Evolutionary conservation across 2,797 vertebrate species (phyloP), one percentile per base, ranked within the genome.

Genomic region (Arrhamphus sclerolepis): DNA sequence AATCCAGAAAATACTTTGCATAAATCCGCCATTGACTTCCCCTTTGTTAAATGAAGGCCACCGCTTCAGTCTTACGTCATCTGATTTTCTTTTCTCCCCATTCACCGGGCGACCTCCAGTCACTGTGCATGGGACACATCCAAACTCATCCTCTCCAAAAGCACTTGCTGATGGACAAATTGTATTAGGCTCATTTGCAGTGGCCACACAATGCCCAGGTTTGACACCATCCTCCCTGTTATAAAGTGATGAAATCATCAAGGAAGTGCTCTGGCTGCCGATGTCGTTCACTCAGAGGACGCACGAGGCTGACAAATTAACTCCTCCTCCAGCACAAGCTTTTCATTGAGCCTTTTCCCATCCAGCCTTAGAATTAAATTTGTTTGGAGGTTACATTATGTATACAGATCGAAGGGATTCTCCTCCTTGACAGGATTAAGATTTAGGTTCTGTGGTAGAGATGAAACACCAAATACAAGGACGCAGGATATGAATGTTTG

Each of bases 181-280:
- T 86, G 81, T 89, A 89, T 91, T 91, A 88, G 91, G 81, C 84
- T 88, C 80, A 89, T 91, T 90, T 91, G 88, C 89, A 87, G 87
- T 83, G 86, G 87, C 84, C 78, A 82, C 89, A 89, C 89, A 89
- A 88, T 85, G 78, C 80, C 82, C 83, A 64, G 87, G 81, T 87
- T 86, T 90, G 87, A 90, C 88, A 89, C 86, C 31, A 72, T 88
- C 85, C 87, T 83, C 81, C 85, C 80, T 78, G 82, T 91, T 91
- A 89, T 89, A 90, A 89, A 90, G 89, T 90, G 90, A 92, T 92
- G 89, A 92, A 90, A 91, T 90, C 86, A 91, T 92, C 91, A 91
- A 91, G 86, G 84, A 86, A 92, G 91, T 88, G 88, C 90, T 91
- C 88, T 71, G 80, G 75, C 88, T 77, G 70, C 46, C n/a, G 76